Base-by-base conservation (phyloP, 1,140 invertebrate genomes). In the Bombus vancouverensis region DNA sequence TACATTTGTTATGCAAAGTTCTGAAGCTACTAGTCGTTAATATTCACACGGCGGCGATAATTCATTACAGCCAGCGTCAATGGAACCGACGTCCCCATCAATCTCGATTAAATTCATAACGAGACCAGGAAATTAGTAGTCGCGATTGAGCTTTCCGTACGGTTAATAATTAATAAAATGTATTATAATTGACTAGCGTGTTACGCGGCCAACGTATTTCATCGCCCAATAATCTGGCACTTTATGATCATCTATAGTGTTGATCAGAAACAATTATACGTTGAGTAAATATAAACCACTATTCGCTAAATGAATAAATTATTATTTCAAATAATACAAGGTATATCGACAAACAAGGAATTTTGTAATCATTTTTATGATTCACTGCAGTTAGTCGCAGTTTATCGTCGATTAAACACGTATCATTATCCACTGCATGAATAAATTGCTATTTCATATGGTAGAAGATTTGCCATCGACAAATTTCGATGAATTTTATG, bases 61-160 rank as follows among this genome's bases (percentile, higher is more conserved):
- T 62, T 82, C 22, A 74, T 62, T 82, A 62, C 34, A 37, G 18
- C 28, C 80, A 65, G n/a, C 53, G 80, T 62, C 47, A 82, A 82
- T 82, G 80, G 80, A 65, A 74, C 53, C 70, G 80, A 82, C 71
- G 39, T 73, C n/a, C 57, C 42, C 71, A 59, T 74, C 71, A 82
- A 74, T 74, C 71, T 82, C 80, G 53, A 82, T 82, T 73, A 82
- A 82, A 82, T 74, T 74, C 80, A 74, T 82, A 74, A 74, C 72
- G 70, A 62, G 47, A 32, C 71, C n/a, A 8, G 80, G 80, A 65
- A 75, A 83, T 83, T 83, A 83, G 59, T 66, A 83, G 57, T 66
- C 57, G 39, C 71, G 71, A 65, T 74, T 66, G 22, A 75, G 39
- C 65, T 75, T 28, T 37, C 42, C 28, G 32, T 25, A 32, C 32